Base-by-base conservation (phyloP, 2,797 vertebrate species). In the Syngnathus rostellatus region DNA sequence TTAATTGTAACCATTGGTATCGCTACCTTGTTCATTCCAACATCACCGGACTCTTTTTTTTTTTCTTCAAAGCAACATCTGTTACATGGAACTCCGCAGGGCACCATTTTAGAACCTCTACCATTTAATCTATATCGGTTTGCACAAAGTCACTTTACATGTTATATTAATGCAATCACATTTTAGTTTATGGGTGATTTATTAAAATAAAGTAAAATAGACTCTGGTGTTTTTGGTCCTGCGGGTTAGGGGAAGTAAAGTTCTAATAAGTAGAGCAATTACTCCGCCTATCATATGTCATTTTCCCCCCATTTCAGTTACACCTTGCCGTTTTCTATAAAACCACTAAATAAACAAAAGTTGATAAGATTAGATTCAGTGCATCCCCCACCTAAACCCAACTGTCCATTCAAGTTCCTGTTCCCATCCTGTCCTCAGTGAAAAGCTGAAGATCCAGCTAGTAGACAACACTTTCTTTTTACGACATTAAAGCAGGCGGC, bases 381-480 rank as follows among this genome's bases (percentile, higher is more conserved):
- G 31, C 31, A 16, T 58, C 65, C 48, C 63, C 14, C 4, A 38
- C 19, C 48, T 68, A 60, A 61, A 40, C 39, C 6, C 1, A 19
- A 71, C 71, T 68, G 79, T 80, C 79, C 81, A 69, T 63, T 72
- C 66, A 61, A 79, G 73, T 80, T 84, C 83, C 84, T 78, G 71
- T 79, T 81, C 72, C 70, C 78, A 65, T 77, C 70, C 61, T 69
- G 64, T 64, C 72, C 45, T 10, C 55, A 39, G 65, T 50, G 73
- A 31, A 31, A 31, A 31, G 58, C 68, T 71, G 67, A 68, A 73
- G 67, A 77, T 48, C 6, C 63, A 19, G 46, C 38, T 14, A 63
- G 65, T 62, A 68, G 72, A 69, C 77, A 75, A 73, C 76, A 70
- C 7, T 23, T 71, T 65, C 76, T 72, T 74, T 64, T 73, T 68